Evolutionary conservation across 2,113 vertebrate genomes (phyloP).

Genomic region (Zingel zingel): DNA sequence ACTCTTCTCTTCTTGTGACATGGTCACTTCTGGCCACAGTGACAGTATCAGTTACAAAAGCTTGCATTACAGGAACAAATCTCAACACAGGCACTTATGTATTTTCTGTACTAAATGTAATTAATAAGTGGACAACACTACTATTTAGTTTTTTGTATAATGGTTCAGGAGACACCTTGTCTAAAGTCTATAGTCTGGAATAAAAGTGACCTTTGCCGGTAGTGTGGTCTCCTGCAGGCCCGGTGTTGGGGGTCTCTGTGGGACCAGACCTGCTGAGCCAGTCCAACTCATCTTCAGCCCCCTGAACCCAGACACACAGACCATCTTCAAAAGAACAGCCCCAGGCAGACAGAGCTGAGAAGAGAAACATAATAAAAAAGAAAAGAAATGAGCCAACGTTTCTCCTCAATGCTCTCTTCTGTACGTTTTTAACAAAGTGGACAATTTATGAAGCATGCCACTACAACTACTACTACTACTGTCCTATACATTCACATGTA

Average conservation of each 20-base stretch:
- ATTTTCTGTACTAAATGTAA: not conserved
- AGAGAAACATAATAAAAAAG: not conserved
- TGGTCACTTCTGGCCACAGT: not conserved
- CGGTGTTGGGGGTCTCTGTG: slow-evolving; percentile 78
- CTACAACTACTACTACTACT: not conserved
- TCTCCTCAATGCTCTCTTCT: not conserved
- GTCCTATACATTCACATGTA: not conserved
- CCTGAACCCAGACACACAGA: slow-evolving; percentile 80
- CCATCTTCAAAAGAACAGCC: slow-evolving; percentile 80
- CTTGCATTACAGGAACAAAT: not conserved
- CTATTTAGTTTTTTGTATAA: not conserved
- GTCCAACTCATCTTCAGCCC: slow-evolving; percentile 73
- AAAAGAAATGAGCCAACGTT: not conserved
- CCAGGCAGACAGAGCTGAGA: slow-evolving; percentile 63
- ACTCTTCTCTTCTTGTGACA: not conserved
- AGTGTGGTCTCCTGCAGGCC: slow-evolving; percentile 83
- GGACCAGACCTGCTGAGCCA: slow-evolving; percentile 75
- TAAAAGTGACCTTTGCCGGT: slow-evolving; percentile 69
- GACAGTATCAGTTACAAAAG: not conserved
- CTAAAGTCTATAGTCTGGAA: not conserved
- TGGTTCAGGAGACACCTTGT: not conserved
- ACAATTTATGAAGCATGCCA: not conserved
- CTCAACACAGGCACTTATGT: not conserved
- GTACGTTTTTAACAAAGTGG: not conserved
- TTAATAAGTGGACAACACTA: not conserved